These are phyloP conservation scores for Hirtodrosophila duncani DNA, from an alignment of 2,888 invertebrate species.

Conservation along the genomic window DNA sequence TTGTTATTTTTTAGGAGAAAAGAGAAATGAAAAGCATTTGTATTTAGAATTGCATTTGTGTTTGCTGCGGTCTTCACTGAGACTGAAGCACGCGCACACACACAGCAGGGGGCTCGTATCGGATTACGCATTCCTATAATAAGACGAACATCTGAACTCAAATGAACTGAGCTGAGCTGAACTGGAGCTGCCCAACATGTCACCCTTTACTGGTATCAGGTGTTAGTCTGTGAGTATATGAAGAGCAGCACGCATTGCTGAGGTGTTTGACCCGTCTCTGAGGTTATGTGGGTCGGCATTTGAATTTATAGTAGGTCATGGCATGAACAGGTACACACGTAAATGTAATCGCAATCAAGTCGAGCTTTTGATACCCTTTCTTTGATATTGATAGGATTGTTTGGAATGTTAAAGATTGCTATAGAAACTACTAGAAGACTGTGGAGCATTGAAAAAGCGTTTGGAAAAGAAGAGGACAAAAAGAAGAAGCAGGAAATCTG, in stretches of 20 bases:
- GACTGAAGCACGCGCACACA: constrained; percentile 1
- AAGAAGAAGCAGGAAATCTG: too few relatives aligned
- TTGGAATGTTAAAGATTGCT: too few relatives aligned
- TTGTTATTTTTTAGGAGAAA: background rate
- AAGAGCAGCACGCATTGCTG: too few relatives aligned
- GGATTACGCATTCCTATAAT: constrained; percentile 16
- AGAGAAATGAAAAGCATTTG: constrained; percentile 19
- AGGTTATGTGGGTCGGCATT: constrained; percentile 44
- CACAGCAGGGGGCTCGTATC: constrained; percentile 23
- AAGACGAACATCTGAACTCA: background rate
- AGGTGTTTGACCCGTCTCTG: constrained; percentile 54
- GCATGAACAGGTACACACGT: constrained; percentile 42
- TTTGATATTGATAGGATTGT: too few relatives aligned
- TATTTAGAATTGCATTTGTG: constrained; percentile 33
- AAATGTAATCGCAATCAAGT: constrained; percentile 19
- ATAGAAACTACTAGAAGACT: too few relatives aligned
- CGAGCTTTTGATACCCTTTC: too few relatives aligned
- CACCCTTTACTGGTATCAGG: constrained; percentile 69
- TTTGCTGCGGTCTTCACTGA: too few relatives aligned
- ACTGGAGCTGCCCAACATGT: constrained; percentile 42
- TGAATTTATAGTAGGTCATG: constrained; percentile 56
- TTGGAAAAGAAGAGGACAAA: too few relatives aligned
- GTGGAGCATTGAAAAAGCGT: too few relatives aligned
- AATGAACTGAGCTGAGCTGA: constrained; percentile 7
- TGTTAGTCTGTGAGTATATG: too few relatives aligned